A percentile compares a stretch with the other conserved stretches of the same genome.
These are phyloP conservation scores for Poeciliopsis gracilis DNA, from an alignment of 2,797 vertebrate species.

Conservation along the genomic window DNA sequence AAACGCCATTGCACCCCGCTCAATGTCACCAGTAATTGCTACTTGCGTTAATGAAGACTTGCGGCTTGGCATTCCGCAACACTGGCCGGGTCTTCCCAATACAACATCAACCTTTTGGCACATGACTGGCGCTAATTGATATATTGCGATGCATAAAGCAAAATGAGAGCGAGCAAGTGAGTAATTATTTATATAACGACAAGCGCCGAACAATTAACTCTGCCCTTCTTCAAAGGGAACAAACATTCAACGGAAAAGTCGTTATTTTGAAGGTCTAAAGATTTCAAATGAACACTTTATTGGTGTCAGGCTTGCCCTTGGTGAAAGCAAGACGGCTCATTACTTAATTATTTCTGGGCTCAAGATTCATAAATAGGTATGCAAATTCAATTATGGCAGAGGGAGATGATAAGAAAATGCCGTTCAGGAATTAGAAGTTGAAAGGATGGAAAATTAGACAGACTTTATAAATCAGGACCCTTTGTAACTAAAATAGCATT, in stretches of 20 bases:
- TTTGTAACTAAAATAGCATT: conserved; percentile 50
- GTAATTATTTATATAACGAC: conserved; percentile 35
- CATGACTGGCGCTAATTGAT: conserved; percentile 32
- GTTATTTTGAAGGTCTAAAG: conserved; percentile 56
- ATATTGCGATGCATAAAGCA: conserved; percentile 25
- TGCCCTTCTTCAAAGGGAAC: conserved; percentile 57
- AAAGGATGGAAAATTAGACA: conserved; percentile 58
- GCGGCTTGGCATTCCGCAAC: conserved; percentile 42
- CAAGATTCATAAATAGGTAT: conserved; percentile 76
- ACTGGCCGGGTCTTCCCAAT: conserved; percentile 13
- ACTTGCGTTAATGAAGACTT: conserved; percentile 49
- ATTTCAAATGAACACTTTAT: conserved; percentile 65
- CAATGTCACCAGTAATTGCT: conserved; percentile 67
- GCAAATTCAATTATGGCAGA: conserved; percentile 75
- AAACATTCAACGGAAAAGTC: conserved; percentile 58
- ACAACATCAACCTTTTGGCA: conserved; percentile 29
- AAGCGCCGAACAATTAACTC: conserved; percentile 46
- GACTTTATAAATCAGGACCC: conserved; percentile 61
- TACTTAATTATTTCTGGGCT: conserved; percentile 73
- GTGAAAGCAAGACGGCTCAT: conserved; percentile 72
- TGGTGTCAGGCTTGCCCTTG: conserved; percentile 60
- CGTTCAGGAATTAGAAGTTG: conserved; percentile 57
- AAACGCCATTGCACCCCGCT: conserved; percentile 57
- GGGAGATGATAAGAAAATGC: conserved; percentile 67
- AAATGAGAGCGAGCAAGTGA: not conserved